Evolutionary conservation across 2,797 vertebrate species (phyloP), one percentile per base, ranked within the genome.

Genomic region (Eurystomus glaucurus): DNA sequence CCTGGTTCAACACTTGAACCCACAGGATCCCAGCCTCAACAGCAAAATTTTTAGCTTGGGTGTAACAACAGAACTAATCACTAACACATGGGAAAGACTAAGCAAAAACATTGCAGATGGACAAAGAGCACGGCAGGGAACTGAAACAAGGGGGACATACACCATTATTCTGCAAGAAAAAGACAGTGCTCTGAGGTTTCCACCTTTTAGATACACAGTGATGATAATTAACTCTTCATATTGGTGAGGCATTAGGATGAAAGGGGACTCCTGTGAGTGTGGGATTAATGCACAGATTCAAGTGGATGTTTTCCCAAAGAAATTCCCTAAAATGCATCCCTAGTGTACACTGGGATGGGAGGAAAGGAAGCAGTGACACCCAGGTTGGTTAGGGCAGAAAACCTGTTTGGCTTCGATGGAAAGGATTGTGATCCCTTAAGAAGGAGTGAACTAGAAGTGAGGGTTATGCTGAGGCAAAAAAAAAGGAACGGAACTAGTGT

Each of bases 21-120:
- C 58, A 9, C 6, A 48, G 75, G 26, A 71, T 50, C 65, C 58
- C 72, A 62, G 74, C 21, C 37, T 69, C 43, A 61, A 50, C 16
- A 82, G 33, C 3, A 31, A 46, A 86, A 78, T 45, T 69, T 17
- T 78, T 51, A 78, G 50, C 58, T 84, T 69, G 65, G 87, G 46
- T 82, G 82, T 94, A 79, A 85, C 55, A 78, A 79, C 54, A 88
- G 25, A 69, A 31, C 35, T 94, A 66, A 96, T 69, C 54, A 52
- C 12, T 69, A 79, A 58, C 69, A 69, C 1, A 0, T 50, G 55
- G 48, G n/a, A 22, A 71, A 16, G 23, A 25, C 17, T 57, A 46
- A 78, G 64, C 46, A 43, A 90, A 69, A 61, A 60, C 50, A 14
- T 26, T 65, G 51, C 35, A 54, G 48, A 62, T 1, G 2, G 51